Evolutionary conservation across 2,888 invertebrate genomes (phyloP).

Genomic region (Callyntrura guangdongensis): DNA sequence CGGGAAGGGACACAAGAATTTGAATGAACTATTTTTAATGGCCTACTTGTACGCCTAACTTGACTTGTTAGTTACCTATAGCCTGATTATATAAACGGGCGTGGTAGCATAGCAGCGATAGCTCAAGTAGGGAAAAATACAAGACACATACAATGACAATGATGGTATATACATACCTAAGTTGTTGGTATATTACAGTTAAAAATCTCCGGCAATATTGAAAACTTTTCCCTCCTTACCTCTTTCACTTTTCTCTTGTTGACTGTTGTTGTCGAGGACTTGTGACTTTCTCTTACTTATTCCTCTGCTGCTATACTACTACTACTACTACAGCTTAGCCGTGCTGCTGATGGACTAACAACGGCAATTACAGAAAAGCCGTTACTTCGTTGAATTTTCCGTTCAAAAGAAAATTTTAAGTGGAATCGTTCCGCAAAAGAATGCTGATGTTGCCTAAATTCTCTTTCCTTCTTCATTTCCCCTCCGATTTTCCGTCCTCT

Average conservation of each 20-base stretch:
- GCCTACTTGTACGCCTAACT: slow-evolving; percentile 54
- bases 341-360: slow-evolving; percentile 52
- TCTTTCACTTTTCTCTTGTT: slow-evolving; percentile 25
- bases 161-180: neutral
- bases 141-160: neutral
- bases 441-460: slow-evolving; percentile 62
- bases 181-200: neutral
- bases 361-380: slow-evolving; percentile 64
- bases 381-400: neutral
- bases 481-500: neutral
- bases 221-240: slow-evolving; percentile 55
- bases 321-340: neutral
- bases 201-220: slow-evolving; percentile 48
- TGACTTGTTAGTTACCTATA: slow-evolving; percentile 58
- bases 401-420: slow-evolving; percentile 49
- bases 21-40: slow-evolving; percentile 65
- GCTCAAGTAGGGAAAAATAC: neutral
- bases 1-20: neutral
- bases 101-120: neutral
- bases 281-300: neutral
- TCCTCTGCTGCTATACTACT: neutral
- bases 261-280: slow-evolving; percentile 37
- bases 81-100: neutral
- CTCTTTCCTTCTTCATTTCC: neutral
- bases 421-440: slow-evolving; percentile 60